A percentile compares a stretch with the other conserved stretches of the same genome.
Conservation (phyloP, 2,113 vertebrate species). For the Phoxinus phoxinus region DNA sequence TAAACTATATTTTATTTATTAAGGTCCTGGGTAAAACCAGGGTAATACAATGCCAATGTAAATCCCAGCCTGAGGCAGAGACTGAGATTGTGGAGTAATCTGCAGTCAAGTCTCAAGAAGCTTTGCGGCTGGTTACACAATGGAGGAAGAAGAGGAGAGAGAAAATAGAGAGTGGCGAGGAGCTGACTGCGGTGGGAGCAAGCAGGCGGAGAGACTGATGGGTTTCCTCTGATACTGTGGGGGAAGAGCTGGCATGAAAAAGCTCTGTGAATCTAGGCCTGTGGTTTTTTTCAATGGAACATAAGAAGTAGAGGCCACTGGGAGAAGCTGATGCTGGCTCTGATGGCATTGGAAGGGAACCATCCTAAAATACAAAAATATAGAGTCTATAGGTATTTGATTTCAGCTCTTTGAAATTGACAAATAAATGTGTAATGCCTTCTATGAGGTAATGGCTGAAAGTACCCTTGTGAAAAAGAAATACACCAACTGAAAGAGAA, state of each 20-base stretch:
- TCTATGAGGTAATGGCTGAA: too few relatives aligned
- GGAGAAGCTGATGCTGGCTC: background rate
- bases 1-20: background rate
- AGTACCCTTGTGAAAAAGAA: too few relatives aligned
- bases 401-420: background rate
- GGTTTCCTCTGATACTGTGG: background rate
- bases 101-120: conserved; percentile 44
- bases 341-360: background rate
- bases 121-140: conserved; percentile 12
- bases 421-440: background rate
- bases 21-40: background rate
- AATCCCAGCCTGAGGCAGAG: background rate
- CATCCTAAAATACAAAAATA: background rate
- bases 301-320: background rate
- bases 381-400: background rate
- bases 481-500: too few relatives aligned
- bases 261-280: background rate
- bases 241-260: background rate
- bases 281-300: background rate
- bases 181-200: background rate
- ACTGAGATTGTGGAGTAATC: conserved; percentile 39
- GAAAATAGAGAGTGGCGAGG: background rate
- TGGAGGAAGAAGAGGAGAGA: background rate
- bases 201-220: background rate
- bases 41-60: background rate